Conservation (phyloP, 2,888 invertebrate genomes). For the Clusia tigrina region DNA sequence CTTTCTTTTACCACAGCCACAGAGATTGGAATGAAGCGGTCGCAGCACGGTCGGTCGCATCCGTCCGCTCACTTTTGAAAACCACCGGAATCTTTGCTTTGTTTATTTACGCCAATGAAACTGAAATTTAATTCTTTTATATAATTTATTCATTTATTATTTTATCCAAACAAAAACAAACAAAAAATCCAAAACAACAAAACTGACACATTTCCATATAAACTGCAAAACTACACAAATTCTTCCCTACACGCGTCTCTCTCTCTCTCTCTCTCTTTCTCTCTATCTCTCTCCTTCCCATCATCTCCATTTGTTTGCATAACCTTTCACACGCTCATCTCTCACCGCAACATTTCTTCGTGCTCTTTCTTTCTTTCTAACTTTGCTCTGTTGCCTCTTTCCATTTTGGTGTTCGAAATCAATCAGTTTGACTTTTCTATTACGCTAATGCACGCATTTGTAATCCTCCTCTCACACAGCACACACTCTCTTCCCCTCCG, state of each 20-base stretch:
- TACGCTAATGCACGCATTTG: constrained; percentile 10
- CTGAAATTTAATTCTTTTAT: not conserved
- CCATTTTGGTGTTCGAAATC: not conserved
- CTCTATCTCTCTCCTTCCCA: too few species aligned
- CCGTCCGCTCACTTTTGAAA: too few species aligned
- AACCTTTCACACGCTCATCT: not conserved
- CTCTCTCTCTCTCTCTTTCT: too few species aligned
- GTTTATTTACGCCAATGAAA: not conserved
- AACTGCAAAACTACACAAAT: constrained; percentile 31
- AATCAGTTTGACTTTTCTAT: constrained; percentile 3
- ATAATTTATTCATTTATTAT: constrained; percentile 9
- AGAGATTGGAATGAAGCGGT: too few species aligned
- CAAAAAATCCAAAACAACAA: constrained; percentile 14
- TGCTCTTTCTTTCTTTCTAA: not conserved
- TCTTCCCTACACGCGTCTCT: too few species aligned
- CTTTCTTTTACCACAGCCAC: too few species aligned
- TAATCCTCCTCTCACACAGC: not conserved
- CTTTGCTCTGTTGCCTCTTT: not conserved
- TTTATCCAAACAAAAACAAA: constrained; percentile 1
- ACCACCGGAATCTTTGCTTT: constrained; percentile 6
- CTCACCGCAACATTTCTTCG: not conserved
- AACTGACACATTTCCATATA: constrained; percentile 15
- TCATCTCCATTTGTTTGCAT: not conserved
- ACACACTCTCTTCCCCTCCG: not conserved
- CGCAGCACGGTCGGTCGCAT: too few species aligned